Conservation (phyloP, 92 coral and sea anemone species). For the Epizoanthus rinbou region DNA sequence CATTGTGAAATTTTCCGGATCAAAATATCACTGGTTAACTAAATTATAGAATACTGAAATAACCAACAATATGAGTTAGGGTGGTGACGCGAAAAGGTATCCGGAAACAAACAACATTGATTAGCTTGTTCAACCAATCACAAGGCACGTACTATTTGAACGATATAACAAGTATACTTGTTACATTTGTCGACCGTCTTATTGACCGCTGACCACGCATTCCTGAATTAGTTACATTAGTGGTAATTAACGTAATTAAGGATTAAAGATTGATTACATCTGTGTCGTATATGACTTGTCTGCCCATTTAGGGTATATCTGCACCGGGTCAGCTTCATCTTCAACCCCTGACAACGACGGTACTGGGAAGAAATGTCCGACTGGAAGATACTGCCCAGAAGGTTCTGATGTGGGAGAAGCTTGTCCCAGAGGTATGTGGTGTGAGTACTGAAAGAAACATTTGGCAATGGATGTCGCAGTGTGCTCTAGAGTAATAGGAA, state of each 20-base stretch:
- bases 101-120: too few species aligned
- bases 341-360: constrained; percentile 80
- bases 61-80: too few species aligned
- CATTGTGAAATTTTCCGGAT: too few species aligned
- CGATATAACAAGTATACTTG: too few species aligned
- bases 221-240: neutral
- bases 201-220: neutral
- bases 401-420: constrained; percentile 85
- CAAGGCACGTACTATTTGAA: too few species aligned
- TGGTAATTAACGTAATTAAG: neutral
- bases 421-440: constrained; percentile 81
- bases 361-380: constrained; percentile 82
- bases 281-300: neutral
- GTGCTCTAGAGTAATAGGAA: too few species aligned
- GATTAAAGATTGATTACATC: neutral
- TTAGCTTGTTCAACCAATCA: too few species aligned
- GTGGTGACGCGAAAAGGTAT: too few species aligned
- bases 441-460: neutral
- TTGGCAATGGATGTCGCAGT: too few species aligned
- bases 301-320: constrained; percentile 63
- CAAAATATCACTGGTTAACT: too few species aligned
- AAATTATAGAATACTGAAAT: too few species aligned
- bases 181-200: too few species aligned
- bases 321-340: constrained; percentile 76
- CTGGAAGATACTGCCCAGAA: constrained; percentile 81